These are phyloP conservation scores for Pentalonia nigronervosa DNA, from an alignment of 1,140 invertebrate species.

Conservation along the genomic window DNA sequence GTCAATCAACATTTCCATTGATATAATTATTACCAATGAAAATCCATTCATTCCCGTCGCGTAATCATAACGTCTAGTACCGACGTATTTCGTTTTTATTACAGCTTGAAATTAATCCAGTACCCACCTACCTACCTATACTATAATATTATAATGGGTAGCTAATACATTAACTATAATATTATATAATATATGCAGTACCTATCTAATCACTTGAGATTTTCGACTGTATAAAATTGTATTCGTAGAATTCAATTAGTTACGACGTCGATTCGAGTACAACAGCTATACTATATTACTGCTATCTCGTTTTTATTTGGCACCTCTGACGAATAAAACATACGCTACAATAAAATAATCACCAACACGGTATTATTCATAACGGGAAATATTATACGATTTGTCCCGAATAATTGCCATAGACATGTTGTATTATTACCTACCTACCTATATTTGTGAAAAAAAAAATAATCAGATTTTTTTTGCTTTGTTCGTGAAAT, in stretches of 20 bases:
- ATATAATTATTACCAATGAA: constrained; percentile 46
- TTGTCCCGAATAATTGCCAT: neutral
- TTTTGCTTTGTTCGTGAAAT: neutral
- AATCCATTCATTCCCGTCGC: constrained; percentile 26
- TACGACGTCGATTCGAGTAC: neutral
- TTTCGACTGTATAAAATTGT: neutral
- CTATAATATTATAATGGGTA: neutral
- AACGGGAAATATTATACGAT: neutral
- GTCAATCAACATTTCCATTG: constrained; percentile 37
- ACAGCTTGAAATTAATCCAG: neutral
- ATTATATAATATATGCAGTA: neutral
- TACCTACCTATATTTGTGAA: neutral
- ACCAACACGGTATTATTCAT: neutral
- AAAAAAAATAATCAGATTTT: neutral
- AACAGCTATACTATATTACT: no score
- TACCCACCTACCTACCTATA: no score
- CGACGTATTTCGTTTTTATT: neutral
- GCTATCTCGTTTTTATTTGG: constrained; percentile 6
- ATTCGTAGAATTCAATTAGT: constrained; percentile 16
- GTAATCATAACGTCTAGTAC: neutral
- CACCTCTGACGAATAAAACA: neutral
- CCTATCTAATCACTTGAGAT: constrained; percentile 9
- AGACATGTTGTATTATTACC: neutral
- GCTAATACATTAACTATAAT: neutral
- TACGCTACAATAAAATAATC: neutral